Evolutionary conservation across 1,140 invertebrate species (phyloP), one percentile per base, ranked within the genome.

Genomic region (Sweltsa coloradensis): DNA sequence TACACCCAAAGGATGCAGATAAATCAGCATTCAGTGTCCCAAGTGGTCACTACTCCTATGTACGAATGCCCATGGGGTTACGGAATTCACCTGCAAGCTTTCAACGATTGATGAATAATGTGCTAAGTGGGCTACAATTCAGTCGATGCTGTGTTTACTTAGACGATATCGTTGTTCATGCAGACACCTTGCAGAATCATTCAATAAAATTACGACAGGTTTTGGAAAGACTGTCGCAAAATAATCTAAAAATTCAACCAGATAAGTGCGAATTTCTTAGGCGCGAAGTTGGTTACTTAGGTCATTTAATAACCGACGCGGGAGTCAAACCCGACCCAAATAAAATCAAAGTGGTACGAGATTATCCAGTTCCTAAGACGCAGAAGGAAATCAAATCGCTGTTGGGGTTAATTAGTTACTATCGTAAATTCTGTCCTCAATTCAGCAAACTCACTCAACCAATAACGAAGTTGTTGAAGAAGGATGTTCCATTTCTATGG

Each of bases 21-120:
- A 70, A 69, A 46, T 53, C 56, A 14, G 54, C 51, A 3, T 61
- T 60, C 45, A 42, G 49, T 9, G 57, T 56, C 13, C 45, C 51
- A 3, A 44, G 47, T 16, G 54, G 51, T 9, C 59, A 61, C n/a
- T 60, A 53, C 39, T 57, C 60, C 48, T 61, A 52, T 46, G 18
- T 53, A 5, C 26, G 53, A 37, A 55, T 60, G 52, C 57, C 59
- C 4, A 54, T 60, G 39, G 61, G 63, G 5, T 24, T 60, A 23
- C 42, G 45, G 36, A 58, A 59, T 46, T 47, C 51, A 14, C 57
- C 57, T 13, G 51, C 58, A 3, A 54, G 55, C n/a, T 64, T 60
- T 50, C 60, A 68, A 47, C 25, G 60, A 22, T 45, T 61, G 3
- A 65, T 71, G 50, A 57, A 71, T 34, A 53, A 43, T 6, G 55